Evolutionary conservation across 2,888 invertebrate species (phyloP).

Genomic region (Quadroppia sp.): DNA sequence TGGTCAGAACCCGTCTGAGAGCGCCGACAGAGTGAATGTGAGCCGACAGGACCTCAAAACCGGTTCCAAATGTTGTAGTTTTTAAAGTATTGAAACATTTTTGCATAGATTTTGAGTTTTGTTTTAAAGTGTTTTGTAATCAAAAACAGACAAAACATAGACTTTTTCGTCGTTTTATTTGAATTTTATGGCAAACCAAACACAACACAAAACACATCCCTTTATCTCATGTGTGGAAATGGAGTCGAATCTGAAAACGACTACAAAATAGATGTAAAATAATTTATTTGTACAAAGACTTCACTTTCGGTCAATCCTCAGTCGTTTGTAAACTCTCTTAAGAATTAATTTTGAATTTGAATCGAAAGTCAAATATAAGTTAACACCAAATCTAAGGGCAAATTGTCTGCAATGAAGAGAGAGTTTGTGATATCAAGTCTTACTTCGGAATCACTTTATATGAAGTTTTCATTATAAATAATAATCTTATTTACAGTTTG

Average conservation of each 20-base stretch:
- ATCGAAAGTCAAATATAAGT: neutral
- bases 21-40: slow-evolving; percentile 47
- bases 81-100: slow-evolving; percentile 13
- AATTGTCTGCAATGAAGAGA: neutral
- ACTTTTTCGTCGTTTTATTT: slow-evolving; percentile 17
- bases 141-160: slow-evolving; percentile 4
- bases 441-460: slow-evolving; percentile 7
- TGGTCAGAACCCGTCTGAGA: slow-evolving; percentile 47
- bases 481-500: slow-evolving; percentile 17
- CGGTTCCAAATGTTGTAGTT: slow-evolving; percentile 47
- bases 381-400: slow-evolving; percentile 17
- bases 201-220: slow-evolving; percentile 21
- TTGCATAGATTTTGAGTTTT: neutral
- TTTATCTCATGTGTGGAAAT: neutral
- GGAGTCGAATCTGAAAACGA: slow-evolving; percentile 27
- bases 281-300: slow-evolving; percentile 26
- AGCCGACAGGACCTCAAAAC: slow-evolving; percentile 46
- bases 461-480: slow-evolving; percentile 10
- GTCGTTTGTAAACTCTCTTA: neutral
- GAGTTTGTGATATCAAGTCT: neutral
- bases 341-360: neutral
- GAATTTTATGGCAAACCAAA: neutral
- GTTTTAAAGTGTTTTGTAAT: neutral
- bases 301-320: neutral
- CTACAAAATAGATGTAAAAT: slow-evolving; percentile 18